Evolutionary conservation across 2,888 invertebrate species (phyloP), one percentile per base, ranked within the genome.

Genomic region (Thereva nobilitata): DNA sequence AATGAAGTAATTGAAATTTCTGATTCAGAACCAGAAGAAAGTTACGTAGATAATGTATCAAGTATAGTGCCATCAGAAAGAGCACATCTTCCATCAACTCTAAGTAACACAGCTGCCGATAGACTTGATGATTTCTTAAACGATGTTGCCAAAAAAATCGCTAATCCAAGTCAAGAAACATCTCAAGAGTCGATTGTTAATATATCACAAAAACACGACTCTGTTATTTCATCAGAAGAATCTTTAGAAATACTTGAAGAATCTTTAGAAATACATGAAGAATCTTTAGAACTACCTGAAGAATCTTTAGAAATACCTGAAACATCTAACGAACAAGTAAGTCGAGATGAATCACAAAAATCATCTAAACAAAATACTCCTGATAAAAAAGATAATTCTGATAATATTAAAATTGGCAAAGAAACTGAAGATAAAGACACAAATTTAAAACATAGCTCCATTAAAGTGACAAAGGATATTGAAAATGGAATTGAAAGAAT

Each of bases 271-370:
- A 77, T 80, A 65, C 75, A 74, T 0, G 80, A 78, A 70, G 4
- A 23, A 45, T 45, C 45, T n/a, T 45, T n/a, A n/a, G n/a, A n/a
- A n/a, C n/a, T 52, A n/a, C 73, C 74, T 0, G 74, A 78, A 3
- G 76, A 77, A 34, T 78, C 77, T 0, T 66, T 79, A 9, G 76
- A 75, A 6, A 77, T 80, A 65, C 75, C 74, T 0, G 80, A 78
- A 70, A 79, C 79, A 0, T 73, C 75, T 9, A 73, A 72, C 41
- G 79, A 80, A 57, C 57, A 63, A 3, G 73, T 71, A 38, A 3
- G 5, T 52, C 4, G 9, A 12, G 23, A 49, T 35, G 12, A 41
- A 9, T 44, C 5, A 12, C 7, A 10, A 6, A n/a, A 8, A 42
- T 8, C 42, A 8, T 8, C 8, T 9, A 9, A 42, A 42, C 7